Conservation (phyloP, 2,888 invertebrate species). For the Stenodera caucasica region DNA sequence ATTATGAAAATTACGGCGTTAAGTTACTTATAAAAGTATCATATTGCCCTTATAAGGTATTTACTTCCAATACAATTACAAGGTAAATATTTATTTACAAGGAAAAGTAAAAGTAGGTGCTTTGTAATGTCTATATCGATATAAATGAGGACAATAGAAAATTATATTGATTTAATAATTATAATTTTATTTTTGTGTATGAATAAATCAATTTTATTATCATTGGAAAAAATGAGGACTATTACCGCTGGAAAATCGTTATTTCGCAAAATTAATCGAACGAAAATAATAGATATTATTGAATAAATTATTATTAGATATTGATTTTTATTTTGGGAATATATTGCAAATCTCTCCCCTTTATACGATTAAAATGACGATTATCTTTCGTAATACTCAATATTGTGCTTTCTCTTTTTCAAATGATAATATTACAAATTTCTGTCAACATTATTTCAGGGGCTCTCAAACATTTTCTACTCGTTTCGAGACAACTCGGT, state of each 20-base stretch:
- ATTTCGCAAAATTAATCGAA: too few relatives aligned
- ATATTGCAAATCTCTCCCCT: too few relatives aligned
- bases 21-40: conserved; percentile 44
- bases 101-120: conserved; percentile 55
- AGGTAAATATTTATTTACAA: conserved; percentile 53
- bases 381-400: not conserved
- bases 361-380: too few relatives aligned
- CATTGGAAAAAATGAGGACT: too few relatives aligned
- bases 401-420: not conserved
- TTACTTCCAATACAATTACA: conserved; percentile 44
- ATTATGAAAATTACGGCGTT: conserved; percentile 38
- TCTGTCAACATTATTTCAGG: not conserved
- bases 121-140: conserved; percentile 41
- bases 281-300: too few relatives aligned
- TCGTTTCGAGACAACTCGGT: too few relatives aligned
- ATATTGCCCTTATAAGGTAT: conserved; percentile 49
- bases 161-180: conserved; percentile 32
- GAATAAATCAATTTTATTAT: too few relatives aligned
- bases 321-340: too few relatives aligned
- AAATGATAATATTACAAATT: not conserved
- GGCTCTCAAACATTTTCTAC: too few relatives aligned
- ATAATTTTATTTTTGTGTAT: conserved; percentile 5
- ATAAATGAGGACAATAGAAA: conserved; percentile 47
- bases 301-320: too few relatives aligned
- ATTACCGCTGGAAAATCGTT: too few relatives aligned